Base-by-base conservation (phyloP, 2,888 invertebrate genomes). In the Pseudolycoriella hygida region DNA sequence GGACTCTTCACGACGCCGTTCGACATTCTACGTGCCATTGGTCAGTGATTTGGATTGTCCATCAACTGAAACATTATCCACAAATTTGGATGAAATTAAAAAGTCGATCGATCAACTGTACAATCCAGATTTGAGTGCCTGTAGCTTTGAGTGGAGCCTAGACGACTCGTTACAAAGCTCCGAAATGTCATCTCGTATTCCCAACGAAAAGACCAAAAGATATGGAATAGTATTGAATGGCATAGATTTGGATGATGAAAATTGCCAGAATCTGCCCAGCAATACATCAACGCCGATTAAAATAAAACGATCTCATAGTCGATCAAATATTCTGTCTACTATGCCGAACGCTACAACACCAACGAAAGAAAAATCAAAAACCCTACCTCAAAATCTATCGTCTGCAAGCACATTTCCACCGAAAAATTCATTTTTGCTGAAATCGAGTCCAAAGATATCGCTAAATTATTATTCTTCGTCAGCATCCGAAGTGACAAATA, bases 1-100 rank as follows among this genome's bases (percentile, higher is more conserved):
- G 14, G 44, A 44, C 17, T 64, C 68, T 51, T 59, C 69, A 50
- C 68, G 76, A 43, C 71, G 82, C 48, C 71, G 81, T 50, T 82
- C 82, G 42, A 78, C 80, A 51, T 82, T 82, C 64, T 82, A 82
- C 64, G 79, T 82, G 51, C 76, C 81, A 51, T 66, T 82, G 53
- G 59, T 62, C 6, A 38, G 20, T 32, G 43, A 45, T 20, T 40
- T 39, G 12, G 42, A 41, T 40, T 40, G 44, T 19, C 40, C 17
- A 12, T 15, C 25, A 17, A 43, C 41, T 3, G 42, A 40, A 8
- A 30, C 25, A 12, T 20, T 20, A 11, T n/a, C 3, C 3, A 3
- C 10, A 3, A 12, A 42, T 8, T 19, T 42, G 15, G 30, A 30
- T 43, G 32, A 39, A 8, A 17, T 42, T 11, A 42, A 46, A 17